These are phyloP conservation scores for Heterotilapia buettikoferi DNA, from an alignment of 2,113 vertebrate species.

Conservation along the genomic window DNA sequence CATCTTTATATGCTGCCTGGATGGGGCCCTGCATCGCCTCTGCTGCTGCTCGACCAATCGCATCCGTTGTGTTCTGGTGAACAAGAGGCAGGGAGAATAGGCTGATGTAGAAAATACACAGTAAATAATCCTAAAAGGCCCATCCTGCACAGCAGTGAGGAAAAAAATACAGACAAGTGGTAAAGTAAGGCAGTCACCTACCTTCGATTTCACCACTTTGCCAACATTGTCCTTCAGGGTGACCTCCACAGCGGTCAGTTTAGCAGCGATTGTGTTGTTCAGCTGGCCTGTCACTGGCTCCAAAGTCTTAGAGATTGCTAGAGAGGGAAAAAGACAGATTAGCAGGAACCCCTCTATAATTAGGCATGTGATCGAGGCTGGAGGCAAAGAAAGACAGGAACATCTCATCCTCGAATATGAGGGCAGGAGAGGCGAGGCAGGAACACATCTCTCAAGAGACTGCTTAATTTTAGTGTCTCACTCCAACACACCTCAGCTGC, in stretches of 20 bases:
- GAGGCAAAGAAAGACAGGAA: not conserved
- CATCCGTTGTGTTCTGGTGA: slow-evolving; percentile 84
- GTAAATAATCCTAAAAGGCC: not conserved
- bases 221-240: slow-evolving; percentile 87
- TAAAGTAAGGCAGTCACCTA: slow-evolving; percentile 21
- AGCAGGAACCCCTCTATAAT: not conserved
- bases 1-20: slow-evolving; percentile 88
- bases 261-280: slow-evolving; percentile 81
- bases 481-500: not conserved
- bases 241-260: slow-evolving; percentile 85
- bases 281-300: slow-evolving; percentile 87
- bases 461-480: not conserved
- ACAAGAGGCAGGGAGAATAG: not conserved
- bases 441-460: not conserved
- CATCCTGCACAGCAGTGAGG: not conserved
- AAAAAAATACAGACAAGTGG: not conserved
- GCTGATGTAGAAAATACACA: not conserved
- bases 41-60: slow-evolving; percentile 84
- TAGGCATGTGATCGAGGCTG: not conserved
- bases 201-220: slow-evolving; percentile 96
- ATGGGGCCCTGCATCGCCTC: slow-evolving; percentile 92
- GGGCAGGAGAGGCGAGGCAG: not conserved
- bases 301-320: slow-evolving; percentile 79
- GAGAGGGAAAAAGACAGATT: not conserved
- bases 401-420: not conserved